Conservation (phyloP, 2,113 vertebrate species). For the Pleuronectes platessa region DNA sequence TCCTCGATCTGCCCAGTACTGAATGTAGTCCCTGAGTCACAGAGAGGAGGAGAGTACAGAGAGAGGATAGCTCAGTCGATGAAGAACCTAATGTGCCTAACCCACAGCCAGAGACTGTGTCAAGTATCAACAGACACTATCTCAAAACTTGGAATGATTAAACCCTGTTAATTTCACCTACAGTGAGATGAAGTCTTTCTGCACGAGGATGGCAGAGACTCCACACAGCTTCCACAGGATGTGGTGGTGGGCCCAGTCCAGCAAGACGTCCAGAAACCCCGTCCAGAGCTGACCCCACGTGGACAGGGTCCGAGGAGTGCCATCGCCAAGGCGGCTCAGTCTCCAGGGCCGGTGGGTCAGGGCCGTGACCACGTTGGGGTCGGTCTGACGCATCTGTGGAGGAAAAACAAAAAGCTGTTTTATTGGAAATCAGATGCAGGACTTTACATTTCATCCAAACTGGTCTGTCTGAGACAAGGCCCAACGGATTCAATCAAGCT, state of each 20-base stretch:
- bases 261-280: constrained; percentile 84
- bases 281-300: constrained; percentile 83
- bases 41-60: not conserved
- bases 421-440: not conserved
- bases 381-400: constrained; percentile 90
- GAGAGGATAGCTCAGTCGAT: not conserved
- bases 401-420: not conserved
- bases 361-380: constrained; percentile 88
- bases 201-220: constrained; percentile 90
- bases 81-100: not conserved
- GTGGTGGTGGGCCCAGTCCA: constrained; percentile 93
- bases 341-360: constrained; percentile 92
- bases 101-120: too few species aligned
- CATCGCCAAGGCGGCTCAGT: constrained; percentile 85
- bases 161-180: constrained; percentile 74
- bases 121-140: too few species aligned
- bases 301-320: constrained; percentile 79
- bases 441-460: not conserved
- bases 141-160: too few species aligned
- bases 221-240: constrained; percentile 93
- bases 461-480: not conserved
- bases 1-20: constrained; percentile 87
- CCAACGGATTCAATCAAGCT: too few species aligned
- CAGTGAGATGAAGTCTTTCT: constrained; percentile 91
- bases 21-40: constrained; percentile 86